A percentile compares a stretch with the other conserved stretches of the same genome.
phyloP scores from a whole-genome alignment of 2,888 invertebrate genomes.

The Dermolepida albohirtum region DNA sequence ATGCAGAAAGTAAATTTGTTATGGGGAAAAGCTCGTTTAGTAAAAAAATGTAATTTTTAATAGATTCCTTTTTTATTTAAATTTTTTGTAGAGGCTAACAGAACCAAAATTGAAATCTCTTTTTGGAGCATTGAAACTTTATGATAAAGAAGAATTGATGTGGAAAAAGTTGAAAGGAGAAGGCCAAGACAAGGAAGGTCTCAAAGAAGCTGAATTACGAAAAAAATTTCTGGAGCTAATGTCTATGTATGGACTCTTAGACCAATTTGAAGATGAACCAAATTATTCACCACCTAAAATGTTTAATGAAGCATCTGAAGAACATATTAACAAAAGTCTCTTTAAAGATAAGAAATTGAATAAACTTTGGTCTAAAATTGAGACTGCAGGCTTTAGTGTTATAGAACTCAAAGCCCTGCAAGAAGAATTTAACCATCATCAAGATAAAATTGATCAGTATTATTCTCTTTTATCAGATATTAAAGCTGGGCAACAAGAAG shows the following conservation, averaged over 20 bases:
- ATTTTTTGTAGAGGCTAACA: constrained; percentile 75
- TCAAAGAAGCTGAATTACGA: constrained; percentile 83
- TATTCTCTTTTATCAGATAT: constrained; percentile 81
- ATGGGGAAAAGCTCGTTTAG: constrained; percentile 91
- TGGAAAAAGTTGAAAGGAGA: constrained; percentile 85
- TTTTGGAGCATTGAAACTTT: constrained; percentile 89
- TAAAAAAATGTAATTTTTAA: constrained; percentile 64
- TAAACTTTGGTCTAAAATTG: constrained; percentile 90
- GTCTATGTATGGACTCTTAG: constrained; percentile 82
- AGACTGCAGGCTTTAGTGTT: constrained; percentile 85
- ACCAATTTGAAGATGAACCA: constrained; percentile 74
- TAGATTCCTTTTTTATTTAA: constrained; percentile 22
- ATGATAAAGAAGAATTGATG: constrained; percentile 91
- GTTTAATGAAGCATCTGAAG: constrained; percentile 67
- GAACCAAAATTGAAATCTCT: constrained; percentile 87
- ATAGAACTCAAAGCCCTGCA: constrained; percentile 85
- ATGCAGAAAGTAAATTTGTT: constrained; percentile 91
- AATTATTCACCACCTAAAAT: constrained; percentile 69
- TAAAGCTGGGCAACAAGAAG: constrained; percentile 70
- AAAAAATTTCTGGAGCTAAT: constrained; percentile 85
- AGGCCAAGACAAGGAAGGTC: constrained; percentile 87
- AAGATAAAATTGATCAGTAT: constrained; percentile 93
- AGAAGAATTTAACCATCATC: constrained; percentile 92
- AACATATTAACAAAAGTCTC: constrained; percentile 78
- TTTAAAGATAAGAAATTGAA: constrained; percentile 93